Conservation (phyloP, 92 coral and sea anemone species). For the Metridium senile region DNA sequence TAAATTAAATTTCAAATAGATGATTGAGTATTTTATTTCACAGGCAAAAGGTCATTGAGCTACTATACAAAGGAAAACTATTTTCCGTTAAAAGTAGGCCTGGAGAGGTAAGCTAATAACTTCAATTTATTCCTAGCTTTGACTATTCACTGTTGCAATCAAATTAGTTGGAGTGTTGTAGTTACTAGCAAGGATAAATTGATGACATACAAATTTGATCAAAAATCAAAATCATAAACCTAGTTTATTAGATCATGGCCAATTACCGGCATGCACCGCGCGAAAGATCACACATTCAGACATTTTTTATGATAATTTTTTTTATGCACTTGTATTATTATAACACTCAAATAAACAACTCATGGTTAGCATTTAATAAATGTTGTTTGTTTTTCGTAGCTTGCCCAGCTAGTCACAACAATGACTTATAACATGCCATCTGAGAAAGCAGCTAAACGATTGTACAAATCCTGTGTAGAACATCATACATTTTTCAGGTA, state of each 20-base stretch:
- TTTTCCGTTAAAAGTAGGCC: constrained; percentile 85
- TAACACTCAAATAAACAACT: no score
- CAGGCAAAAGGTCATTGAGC: constrained; percentile 85
- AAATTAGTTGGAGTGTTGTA: no score
- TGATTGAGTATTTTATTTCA: no score
- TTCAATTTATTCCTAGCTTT: background rate
- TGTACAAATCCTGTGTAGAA: constrained; percentile 95
- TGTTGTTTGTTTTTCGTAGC: constrained; percentile 28
- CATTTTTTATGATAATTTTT: no score
- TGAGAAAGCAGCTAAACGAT: constrained; percentile 92
- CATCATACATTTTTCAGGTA: constrained; percentile 99
- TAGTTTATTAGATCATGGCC: background rate
- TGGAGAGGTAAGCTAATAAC: constrained; percentile 79
- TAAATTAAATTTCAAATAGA: no score
- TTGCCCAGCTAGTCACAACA: constrained; percentile 77
- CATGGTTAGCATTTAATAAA: no score
- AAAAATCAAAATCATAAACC: background rate
- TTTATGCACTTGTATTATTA: no score
- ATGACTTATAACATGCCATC: constrained; percentile 83
- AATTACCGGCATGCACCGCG: no score
- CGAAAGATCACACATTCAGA: no score
- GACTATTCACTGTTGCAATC: no score
- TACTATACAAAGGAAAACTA: constrained; percentile 81
- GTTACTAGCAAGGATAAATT: background rate
- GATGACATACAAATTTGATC: background rate